Evolutionary conservation across 2,888 invertebrate genomes (phyloP), one percentile per base, ranked within the genome.

Genomic region (Sthenelais limicola): DNA sequence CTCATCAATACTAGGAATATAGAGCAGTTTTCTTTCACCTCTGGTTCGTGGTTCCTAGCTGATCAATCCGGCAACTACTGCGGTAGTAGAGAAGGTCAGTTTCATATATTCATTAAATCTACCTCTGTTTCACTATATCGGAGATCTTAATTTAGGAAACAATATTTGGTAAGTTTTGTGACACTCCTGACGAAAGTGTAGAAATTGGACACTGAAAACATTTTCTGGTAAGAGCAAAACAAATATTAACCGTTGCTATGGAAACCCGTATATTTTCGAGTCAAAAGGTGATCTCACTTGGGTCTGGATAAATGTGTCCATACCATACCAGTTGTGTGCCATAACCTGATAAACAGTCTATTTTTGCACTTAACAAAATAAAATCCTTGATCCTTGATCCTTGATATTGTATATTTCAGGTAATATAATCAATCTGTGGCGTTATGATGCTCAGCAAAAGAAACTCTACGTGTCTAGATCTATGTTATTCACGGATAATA

Each of bases 381-480:
- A 43, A 43, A 43, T 15, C 18, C 18, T 9, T 43, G 43, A 43
- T 18, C 18, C 12, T 51, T 52, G 21, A n/a, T n/a, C n/a, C n/a
- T n/a, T n/a, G n/a, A n/a, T n/a, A n/a, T 32, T 73, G 66, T 52
- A 48, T 52, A 70, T 74, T 74, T 24, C 74, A 86, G 86, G 86
- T 70, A 79, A 84, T 72, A 83, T 84, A 21, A 73, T 86, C 54
- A 84, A 86, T 72, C 73, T 86, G 18, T 86, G 86, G 86, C 80
- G 83, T 35, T 84, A 81, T 73, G 83, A 84, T 75, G 80, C 81
- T 70, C 30, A 74, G 21, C 70, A 78, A 24, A 78, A 77, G 58
- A 82, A 82, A 69, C 73, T 83, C 26, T 85, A 80, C 75, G 81
- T 86, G 68, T 82, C 84, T 5, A 78, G 84, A 35, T 85, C 85